Evolutionary conservation across 2,113 vertebrate species (phyloP), one percentile per base, ranked within the genome.

Genomic region (Phrynosoma platyrhinos): DNA sequence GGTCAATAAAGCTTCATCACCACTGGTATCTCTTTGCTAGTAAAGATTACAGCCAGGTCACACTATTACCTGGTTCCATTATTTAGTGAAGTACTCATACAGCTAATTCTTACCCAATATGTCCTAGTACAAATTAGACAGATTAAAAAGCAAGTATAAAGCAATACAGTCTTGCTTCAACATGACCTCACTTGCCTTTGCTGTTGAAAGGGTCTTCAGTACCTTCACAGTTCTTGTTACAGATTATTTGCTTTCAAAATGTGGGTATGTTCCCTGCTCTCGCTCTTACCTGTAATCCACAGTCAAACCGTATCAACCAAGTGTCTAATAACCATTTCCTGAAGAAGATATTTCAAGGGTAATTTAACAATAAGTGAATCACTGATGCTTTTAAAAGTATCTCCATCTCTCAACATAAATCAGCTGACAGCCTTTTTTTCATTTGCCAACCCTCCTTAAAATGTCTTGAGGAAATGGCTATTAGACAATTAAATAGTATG

Each of bases 401-500:
- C 58, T 62, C 27, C 32, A 8, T n/a, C 32, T 40, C 27, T 30
- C 71, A 72, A 58, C 5, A 30, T 18, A 21, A 52, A 20, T 30
- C 53, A 75, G 25, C n/a, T 87, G 25, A 21, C 25, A 10, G 20
- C 21, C 72, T 10, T 76, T 14, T 82, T 75, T 81, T 66, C 52
- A 81, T 87, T 80, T 87, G 66, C 8, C 36, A 53, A 40, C 21
- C 32, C 36, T 47, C 69, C 71, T 32, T 82, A 82, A 87, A 47
- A 79, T 27, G 21, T 82, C 40, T 25, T 76, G 53, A 79, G 25
- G 68, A 74, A 16, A 47, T 7, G 77, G 30, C 53, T 79, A 9
- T 9, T 80, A 55, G 20, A 30, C 25, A 18, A 9, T 80, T n/a
- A 80, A 18, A 23, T 9, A 21, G 36, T n/a, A 58, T 62, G 53